These are phyloP conservation scores for Crocuta crocuta DNA, from an alignment of 2,113 vertebrate genomes.

Conservation along the genomic window DNA sequence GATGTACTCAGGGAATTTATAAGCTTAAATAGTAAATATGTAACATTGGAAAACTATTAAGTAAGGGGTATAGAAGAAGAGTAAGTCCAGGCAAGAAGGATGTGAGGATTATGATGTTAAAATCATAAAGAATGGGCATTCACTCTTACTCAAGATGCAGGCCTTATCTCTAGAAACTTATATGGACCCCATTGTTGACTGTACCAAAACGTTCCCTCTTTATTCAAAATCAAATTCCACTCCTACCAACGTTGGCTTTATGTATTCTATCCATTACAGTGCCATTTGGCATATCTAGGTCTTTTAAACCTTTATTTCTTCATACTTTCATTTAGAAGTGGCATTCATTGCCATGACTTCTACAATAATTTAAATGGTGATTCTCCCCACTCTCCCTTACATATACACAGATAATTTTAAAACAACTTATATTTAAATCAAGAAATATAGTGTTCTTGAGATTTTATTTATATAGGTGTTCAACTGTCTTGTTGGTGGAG, in stretches of 20 bases:
- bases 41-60: not conserved
- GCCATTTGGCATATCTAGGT: not conserved
- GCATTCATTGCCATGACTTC: not conserved
- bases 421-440: constrained; percentile 20
- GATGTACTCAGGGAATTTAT: not conserved
- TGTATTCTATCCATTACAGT: not conserved
- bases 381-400: too few species aligned
- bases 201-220: not conserved
- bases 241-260: not conserved
- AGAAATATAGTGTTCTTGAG: not conserved
- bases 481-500: not conserved
- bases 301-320: constrained; percentile 1
- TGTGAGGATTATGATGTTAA: not conserved
- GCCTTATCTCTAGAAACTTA: not conserved
- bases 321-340: not conserved
- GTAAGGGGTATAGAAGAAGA: not conserved
- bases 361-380: not conserved
- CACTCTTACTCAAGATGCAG: not conserved
- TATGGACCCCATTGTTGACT: not conserved
- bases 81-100: not conserved
- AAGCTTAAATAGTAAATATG: not conserved
- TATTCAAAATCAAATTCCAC: not conserved
- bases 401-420: not conserved
- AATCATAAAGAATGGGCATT: not conserved
- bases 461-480: not conserved